phyloP scores from a whole-genome alignment of 2,113 vertebrate genomes.

The Strix aluco region DNA sequence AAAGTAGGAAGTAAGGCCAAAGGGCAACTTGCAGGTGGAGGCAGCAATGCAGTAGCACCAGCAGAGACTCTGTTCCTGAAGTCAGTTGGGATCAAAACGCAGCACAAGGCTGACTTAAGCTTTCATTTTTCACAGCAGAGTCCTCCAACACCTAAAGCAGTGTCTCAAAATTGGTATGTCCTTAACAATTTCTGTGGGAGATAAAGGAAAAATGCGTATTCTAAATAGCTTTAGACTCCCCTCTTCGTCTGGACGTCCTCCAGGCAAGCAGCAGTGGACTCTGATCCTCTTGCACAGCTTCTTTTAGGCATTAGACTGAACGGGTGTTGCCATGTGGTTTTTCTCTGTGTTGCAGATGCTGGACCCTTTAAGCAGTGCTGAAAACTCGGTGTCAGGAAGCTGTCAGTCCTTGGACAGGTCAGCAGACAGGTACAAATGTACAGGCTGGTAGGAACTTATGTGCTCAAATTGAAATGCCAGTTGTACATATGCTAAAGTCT shows the following conservation, averaged over 20 bases:
- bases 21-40: conserved; percentile 14
- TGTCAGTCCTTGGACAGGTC: conserved; percentile 95
- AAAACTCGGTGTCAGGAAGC: conserved; percentile 93
- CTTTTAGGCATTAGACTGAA: background rate
- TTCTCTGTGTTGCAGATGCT: conserved; percentile 79
- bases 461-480: background rate
- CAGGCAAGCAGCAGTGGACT: background rate
- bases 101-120: background rate
- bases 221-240: background rate
- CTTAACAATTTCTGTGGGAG: background rate
- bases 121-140: background rate
- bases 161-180: background rate
- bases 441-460: background rate
- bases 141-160: background rate
- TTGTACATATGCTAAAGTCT: background rate
- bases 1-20: conserved; percentile 17
- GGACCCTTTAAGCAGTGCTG: conserved; percentile 93
- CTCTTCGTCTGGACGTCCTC: background rate
- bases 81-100: background rate
- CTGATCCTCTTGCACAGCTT: background rate
- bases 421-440: conserved; percentile 86
- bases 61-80: background rate
- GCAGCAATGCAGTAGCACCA: background rate
- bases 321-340: background rate
- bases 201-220: background rate